A percentile compares a stretch with the other conserved stretches of the same genome.
Conservation (phyloP, 2,797 vertebrate species). For the Choloepus didactylus region DNA sequence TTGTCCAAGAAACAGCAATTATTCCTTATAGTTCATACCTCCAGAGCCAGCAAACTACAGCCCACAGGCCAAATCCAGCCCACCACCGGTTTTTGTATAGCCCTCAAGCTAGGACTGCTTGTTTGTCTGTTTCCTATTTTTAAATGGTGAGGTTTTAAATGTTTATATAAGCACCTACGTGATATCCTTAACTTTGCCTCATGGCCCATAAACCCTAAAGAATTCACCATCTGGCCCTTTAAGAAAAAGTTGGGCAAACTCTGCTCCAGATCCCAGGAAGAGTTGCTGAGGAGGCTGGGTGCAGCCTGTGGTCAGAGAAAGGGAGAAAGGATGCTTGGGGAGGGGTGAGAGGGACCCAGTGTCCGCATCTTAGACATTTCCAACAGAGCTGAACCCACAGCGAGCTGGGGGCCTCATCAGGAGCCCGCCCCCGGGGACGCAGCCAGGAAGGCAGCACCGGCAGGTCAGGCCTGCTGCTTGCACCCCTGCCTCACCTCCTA, state of each 20-base stretch:
- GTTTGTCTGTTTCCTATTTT: neutral
- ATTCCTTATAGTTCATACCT: neutral
- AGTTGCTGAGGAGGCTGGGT: neutral
- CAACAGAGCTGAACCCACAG: neutral
- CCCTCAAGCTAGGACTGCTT: neutral
- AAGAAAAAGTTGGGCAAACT: neutral
- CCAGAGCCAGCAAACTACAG: neutral
- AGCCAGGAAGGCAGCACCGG: accelerated
- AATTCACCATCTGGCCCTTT: neutral
- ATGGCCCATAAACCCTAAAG: neutral
- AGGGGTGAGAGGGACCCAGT: neutral
- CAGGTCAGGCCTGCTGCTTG: neutral
- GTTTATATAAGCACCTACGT: neutral
- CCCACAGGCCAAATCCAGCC: neutral
- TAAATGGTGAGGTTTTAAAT: neutral
- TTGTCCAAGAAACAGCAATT: too few species aligned
- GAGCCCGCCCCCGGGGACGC: neutral
- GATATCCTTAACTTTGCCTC: neutral
- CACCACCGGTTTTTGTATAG: neutral
- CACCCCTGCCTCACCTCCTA: neutral
- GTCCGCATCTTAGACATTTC: neutral
- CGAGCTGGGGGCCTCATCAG: neutral
- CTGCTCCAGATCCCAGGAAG: neutral
- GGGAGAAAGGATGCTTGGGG: neutral
- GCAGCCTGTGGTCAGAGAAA: neutral